These are phyloP conservation scores for Melinaea menophilus DNA, from an alignment of 2,888 invertebrate genomes.

Conservation along the genomic window DNA sequence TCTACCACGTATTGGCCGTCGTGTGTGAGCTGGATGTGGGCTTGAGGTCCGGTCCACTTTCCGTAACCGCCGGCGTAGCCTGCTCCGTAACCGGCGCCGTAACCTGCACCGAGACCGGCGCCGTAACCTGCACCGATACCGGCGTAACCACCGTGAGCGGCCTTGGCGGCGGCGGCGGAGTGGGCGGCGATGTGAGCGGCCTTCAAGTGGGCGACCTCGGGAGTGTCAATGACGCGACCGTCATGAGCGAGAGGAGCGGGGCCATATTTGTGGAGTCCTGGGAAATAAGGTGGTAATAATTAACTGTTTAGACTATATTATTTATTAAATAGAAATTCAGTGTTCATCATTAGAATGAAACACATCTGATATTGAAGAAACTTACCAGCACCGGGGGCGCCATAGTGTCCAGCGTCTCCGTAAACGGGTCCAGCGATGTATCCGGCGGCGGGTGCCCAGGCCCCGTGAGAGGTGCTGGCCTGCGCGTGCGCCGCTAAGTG, in stretches of 20 bases:
- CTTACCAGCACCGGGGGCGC: constrained; percentile 68
- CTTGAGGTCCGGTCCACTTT: constrained; percentile 70
- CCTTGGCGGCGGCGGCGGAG: constrained; percentile 57
- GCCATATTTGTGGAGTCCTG: constrained; percentile 72
- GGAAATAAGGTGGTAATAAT: neutral
- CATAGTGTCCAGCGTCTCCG: constrained; percentile 55
- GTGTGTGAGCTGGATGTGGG: constrained; percentile 73
- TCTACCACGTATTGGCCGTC: constrained; percentile 74
- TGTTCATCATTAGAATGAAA: neutral
- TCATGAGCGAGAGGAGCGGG: constrained; percentile 73
- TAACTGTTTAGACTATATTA: too few relatives aligned
- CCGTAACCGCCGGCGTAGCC: constrained; percentile 67
- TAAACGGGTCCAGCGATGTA: constrained; percentile 52
- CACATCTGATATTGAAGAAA: neutral
- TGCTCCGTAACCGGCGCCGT: constrained; percentile 55
- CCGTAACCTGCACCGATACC: constrained; percentile 43
- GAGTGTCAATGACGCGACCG: constrained; percentile 73
- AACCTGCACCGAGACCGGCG: constrained; percentile 43
- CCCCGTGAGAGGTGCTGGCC: constrained; percentile 68
- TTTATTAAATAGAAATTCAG: too few relatives aligned
- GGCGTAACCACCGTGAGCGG: constrained; percentile 42
- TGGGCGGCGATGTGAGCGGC: constrained; percentile 74
- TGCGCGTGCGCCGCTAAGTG: constrained; percentile 71
- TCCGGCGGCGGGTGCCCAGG: constrained; percentile 63
- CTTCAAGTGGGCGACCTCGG: constrained; percentile 78